A percentile compares a stretch with the other conserved stretches of the same genome.
phyloP scores from a whole-genome alignment of 2,797 vertebrate species.

The Malacoraja senta region DNA sequence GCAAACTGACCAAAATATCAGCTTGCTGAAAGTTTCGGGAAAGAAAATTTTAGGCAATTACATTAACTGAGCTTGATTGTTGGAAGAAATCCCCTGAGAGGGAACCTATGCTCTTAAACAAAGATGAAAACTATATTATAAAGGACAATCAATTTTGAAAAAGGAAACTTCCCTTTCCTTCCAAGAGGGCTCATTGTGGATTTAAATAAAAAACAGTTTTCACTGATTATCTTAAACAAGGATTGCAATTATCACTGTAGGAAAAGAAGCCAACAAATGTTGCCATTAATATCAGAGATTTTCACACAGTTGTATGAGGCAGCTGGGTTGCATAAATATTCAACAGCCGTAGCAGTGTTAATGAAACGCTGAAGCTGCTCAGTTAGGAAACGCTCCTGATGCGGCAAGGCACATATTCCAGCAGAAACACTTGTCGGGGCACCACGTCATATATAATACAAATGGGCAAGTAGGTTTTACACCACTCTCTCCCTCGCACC shows the following conservation, averaged over 20 bases:
- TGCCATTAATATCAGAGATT: background rate
- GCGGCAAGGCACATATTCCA: background rate
- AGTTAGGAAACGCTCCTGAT: background rate
- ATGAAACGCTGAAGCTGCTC: background rate
- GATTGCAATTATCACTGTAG: background rate
- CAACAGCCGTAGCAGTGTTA: background rate
- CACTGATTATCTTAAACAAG: slow-evolving; percentile 21
- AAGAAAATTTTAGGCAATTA: background rate
- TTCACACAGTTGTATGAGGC: background rate
- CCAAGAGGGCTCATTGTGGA: slow-evolving; percentile 6
- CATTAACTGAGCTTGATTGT: background rate
- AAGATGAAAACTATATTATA: background rate
- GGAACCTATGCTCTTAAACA: background rate
- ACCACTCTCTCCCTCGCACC: too few relatives aligned
- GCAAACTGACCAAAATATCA: background rate
- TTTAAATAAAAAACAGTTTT: background rate
- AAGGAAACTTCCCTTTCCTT: background rate
- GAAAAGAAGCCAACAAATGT: background rate
- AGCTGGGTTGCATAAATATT: background rate
- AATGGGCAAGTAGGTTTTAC: background rate
- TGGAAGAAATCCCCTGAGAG: background rate
- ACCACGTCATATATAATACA: background rate
- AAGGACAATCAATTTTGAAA: background rate
- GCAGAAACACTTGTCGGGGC: background rate
- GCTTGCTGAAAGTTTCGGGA: background rate